Base-by-base conservation (phyloP, 2,113 vertebrate species). In the Vireo altiloquus region DNA sequence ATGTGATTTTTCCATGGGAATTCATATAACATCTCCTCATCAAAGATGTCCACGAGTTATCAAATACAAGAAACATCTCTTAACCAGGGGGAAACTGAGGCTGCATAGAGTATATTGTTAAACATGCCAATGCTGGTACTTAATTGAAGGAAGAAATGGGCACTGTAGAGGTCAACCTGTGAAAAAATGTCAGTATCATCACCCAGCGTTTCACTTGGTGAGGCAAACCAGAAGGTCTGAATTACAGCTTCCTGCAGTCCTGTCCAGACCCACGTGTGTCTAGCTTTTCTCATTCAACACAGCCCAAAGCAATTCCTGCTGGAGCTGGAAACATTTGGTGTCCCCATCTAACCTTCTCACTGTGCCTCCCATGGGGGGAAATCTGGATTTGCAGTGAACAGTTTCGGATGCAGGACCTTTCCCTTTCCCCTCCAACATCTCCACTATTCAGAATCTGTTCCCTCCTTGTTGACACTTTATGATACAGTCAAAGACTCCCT, bases 261-360 rank as follows among this genome's bases (percentile, higher is more conserved):
- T 63, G 30, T 44, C 35, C 72, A 81, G 72, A 66, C 44, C 59
- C 54, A 44, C 0, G 4, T 65, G 57, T 33, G 28, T 18, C n/a
- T 66, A 83, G 76, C 15, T 82, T 90, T 93, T 74, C 88, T 95
- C 42, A 94, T 94, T 88, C 92, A 77, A 80, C 46, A 77, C 70
- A 87, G 81, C 63, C 89, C 60, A 82, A 64, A 95, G 63, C 70
- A 42, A 82, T 66, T 85, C 79, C 47, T 95, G 57, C 54, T 77
- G 59, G 63, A 88, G 33, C 27, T 82, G 46, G 49, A 75, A 92
- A 82, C 63, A 79, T 83, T 82, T 89, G 87, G 83, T 84, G 72
- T 94, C 69, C 89, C 86, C 44, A 81, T 47, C 65, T 92, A 90
- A 92, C 83, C 83, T 95, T 37, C 47, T 83, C 79, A 61, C 46